Evolutionary conservation across 1,140 invertebrate genomes (phyloP).

Genomic region (Drosophila nasuta): DNA sequence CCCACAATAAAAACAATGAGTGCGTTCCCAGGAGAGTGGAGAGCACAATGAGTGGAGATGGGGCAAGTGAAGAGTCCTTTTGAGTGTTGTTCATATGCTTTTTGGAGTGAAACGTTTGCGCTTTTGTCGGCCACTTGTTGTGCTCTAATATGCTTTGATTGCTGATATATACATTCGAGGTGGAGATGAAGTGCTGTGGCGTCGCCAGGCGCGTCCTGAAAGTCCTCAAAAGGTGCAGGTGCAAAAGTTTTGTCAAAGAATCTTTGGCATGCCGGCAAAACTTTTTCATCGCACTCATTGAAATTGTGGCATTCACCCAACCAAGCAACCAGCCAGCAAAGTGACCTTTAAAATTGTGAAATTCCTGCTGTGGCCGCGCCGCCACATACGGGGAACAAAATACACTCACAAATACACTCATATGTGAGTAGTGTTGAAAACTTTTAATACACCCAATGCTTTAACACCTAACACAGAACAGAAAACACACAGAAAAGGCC

Average conservation of each 20-base stretch:
- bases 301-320: constrained; percentile 19
- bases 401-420: background rate
- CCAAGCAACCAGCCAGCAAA: constrained; percentile 1
- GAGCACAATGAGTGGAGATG: background rate
- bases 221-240: constrained; percentile 25
- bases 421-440: constrained; percentile 42
- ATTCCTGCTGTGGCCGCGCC: background rate
- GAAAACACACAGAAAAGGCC: background rate
- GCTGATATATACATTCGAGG: constrained; percentile 16
- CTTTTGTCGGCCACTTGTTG: constrained; percentile 62
- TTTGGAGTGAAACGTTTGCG: constrained; percentile 30
- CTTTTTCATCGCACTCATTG: constrained; percentile 37
- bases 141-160: constrained; percentile 47
- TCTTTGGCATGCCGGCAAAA: constrained; percentile 39
- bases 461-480: constrained; percentile 44
- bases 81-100: constrained; percentile 43
- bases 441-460: constrained; percentile 42
- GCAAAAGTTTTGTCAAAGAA: constrained; percentile 41
- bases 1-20: constrained; percentile 23
- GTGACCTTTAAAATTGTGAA: constrained; percentile 25
- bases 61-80: constrained; percentile 18
- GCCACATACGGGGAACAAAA: background rate
- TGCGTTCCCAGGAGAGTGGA: constrained; percentile 5
- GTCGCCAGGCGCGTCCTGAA: background rate
- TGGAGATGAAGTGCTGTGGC: constrained; percentile 1